Evolutionary conservation across 2,113 vertebrate genomes (phyloP).

Genomic region (Pteropus alecto): DNA sequence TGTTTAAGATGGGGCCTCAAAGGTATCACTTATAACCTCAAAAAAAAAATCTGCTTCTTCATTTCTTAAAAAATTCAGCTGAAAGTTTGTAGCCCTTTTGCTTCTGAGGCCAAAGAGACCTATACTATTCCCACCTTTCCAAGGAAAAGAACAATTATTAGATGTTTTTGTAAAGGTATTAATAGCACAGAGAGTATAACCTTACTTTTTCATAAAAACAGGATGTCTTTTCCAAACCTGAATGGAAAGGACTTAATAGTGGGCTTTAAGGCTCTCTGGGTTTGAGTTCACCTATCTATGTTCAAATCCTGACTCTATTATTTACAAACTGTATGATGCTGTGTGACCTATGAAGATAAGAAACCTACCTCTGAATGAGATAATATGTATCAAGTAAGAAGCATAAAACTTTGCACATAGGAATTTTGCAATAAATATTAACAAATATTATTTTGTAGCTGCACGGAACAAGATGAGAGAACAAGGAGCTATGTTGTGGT

Average conservation of each 20-base stretch:
- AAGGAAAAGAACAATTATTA: neutral
- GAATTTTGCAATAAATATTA: neutral
- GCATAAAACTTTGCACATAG: neutral
- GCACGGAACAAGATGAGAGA: neutral
- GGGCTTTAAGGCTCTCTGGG: neutral
- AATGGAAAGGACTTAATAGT: neutral
- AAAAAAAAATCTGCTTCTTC: neutral
- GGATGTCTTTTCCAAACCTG: neutral
- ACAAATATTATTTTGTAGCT: conserved; percentile 12
- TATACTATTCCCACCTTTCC: neutral
- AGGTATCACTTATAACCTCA: neutral
- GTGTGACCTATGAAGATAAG: neutral
- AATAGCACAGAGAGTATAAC: neutral
- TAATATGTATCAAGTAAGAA: neutral
- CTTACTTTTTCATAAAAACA: neutral
- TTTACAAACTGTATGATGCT: neutral
- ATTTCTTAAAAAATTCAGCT: neutral
- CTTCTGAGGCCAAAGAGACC: neutral
- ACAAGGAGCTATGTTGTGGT: neutral
- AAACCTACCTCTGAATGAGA: neutral
- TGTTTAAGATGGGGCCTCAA: neutral
- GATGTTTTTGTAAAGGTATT: neutral
- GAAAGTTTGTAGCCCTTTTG: neutral
- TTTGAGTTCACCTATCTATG: neutral
- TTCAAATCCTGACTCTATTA: neutral